Evolutionary conservation across 2,888 invertebrate species (phyloP), one percentile per base, ranked within the genome.

Genomic region (Napeogenes sylphis): DNA sequence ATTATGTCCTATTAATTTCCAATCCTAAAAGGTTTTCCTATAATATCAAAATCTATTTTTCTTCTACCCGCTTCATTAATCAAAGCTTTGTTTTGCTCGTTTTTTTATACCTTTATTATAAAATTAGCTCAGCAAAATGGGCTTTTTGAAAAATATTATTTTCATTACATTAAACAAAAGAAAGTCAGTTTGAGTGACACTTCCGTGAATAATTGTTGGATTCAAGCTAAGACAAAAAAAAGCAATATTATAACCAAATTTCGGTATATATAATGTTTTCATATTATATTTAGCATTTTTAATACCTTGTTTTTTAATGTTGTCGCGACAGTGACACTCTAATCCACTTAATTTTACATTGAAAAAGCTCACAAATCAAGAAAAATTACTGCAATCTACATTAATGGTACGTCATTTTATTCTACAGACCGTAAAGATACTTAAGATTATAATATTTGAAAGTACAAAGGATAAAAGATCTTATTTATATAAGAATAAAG

Each of bases 381-480:
- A 75, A 73, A 73, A 81, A 77, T 76, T 75, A 69, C 71, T 63
- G 72, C 73, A 75, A 78, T 79, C 76, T 73, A 68, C 74, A 66
- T 72, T 77, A 81, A 81, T 76, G 76, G 77, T 61, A 65, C 64
- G 72, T 68, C 76, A 70, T 76, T 81, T 59, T 56, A 74, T 80
- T 76, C 77, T 75, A 75, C 72, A 67, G 72, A 74, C 73, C 74
- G 78, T 80, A 80, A 81, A 81, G 78, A 75, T 74, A 71, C 70
- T 75, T 55, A 47, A 74, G 77, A 80, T 80, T 80, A 79, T 79
- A 77, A 77, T 79, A 79, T 82, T 73, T 73, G 65, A 64, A 38
- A 32, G 42, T 38, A 4, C 55, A 32, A n/a, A 32, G 47, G 58
- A 58, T 55, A 51, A 38, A 32, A 55, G 10, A 42, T 47, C 47